A percentile compares a stretch with the other conserved stretches of the same genome.
These are phyloP conservation scores for Aplodontia rufa DNA, from an alignment of 2,113 vertebrate species.

Conservation along the genomic window DNA sequence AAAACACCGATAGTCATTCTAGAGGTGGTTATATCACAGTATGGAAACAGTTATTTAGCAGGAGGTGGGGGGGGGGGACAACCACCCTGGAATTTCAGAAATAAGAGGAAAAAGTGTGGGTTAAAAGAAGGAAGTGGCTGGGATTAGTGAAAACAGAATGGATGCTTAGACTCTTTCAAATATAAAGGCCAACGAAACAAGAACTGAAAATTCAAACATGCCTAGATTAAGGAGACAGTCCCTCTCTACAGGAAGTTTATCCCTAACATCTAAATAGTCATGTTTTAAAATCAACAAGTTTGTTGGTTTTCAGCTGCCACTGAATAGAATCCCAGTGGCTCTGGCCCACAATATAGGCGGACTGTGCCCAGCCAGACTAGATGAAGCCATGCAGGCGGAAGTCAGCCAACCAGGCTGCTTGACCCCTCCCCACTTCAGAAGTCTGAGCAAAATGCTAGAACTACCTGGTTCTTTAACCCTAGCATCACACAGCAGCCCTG, in stretches of 20 bases:
- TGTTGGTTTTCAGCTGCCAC: conserved; percentile 81
- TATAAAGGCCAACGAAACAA: conserved; percentile 82
- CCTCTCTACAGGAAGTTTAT: conserved; percentile 88
- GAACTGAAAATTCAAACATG: conserved; percentile 85
- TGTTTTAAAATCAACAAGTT: conserved; percentile 87
- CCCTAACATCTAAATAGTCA: conserved; percentile 86
- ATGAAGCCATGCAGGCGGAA: conserved; percentile 30
- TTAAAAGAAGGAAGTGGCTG: conserved; percentile 72
- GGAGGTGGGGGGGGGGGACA: not conserved
- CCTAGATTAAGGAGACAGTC: conserved; percentile 81
- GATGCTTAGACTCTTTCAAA: conserved; percentile 81
- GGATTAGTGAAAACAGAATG: conserved; percentile 80
- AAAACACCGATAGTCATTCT: not conserved
- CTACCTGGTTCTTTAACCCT: no score
- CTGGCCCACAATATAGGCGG: conserved; percentile 62
- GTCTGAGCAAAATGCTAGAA: conserved; percentile 36
- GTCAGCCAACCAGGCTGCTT: conserved; percentile 28
- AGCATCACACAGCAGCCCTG: not conserved
- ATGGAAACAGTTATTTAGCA: conserved; percentile 17
- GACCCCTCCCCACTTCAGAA: not conserved
- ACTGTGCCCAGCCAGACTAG: conserved; percentile 63
- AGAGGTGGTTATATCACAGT: not conserved
- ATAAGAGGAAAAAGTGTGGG: conserved; percentile 75
- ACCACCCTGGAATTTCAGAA: conserved; percentile 70
- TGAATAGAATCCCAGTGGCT: conserved; percentile 62